Evolutionary conservation across 2,888 invertebrate genomes (phyloP), one percentile per base, ranked within the genome.

Genomic region (Chrysotoxum bicinctum): DNA sequence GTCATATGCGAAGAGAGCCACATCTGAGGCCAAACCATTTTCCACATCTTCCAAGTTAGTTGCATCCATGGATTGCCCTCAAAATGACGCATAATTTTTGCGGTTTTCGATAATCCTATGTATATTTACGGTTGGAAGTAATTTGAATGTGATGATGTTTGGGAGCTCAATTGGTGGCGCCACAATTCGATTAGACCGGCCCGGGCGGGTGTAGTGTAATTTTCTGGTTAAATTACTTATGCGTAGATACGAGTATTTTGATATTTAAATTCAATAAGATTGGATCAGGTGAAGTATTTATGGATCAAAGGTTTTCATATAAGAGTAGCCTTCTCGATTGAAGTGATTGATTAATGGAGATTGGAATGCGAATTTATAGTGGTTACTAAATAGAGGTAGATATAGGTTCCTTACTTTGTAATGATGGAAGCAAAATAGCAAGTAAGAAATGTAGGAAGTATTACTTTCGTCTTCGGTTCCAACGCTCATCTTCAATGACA

Each of bases 211-310:
- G 56, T 72, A 81, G 35, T 52, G 56, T 72, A 81, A 85, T 85
- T 81, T 85, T 48, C 73, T 76, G 85, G 81, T 85, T 73, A 77
- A 84, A 80, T 80, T 75, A 84, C 70, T 84, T 84, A 84, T 12
- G 35, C 23, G 30, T 56, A 50, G 56, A 56, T 54, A 58, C 45
- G 10, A 8, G 40, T 62, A 50, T 16, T 48, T 21, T 32, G 37
- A 50, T 73, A 26, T 35, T 60, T 37, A 26, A 50, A 48, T 48
- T 30, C 16, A 50, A 37, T 68, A 21, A n/a, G 43, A 45, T 45
- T 43, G 58, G 70, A 54, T 69, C 43, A 30, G 9, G 16, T 30
- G 7, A 37, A 26, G 32, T 3, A 8, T 16, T 16, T 43, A 40
- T 43, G 43, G 8, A 43, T 3, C 1, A 43, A 16, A 43, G n/a